These are phyloP conservation scores for Epizoanthus ramosus DNA, from an alignment of 92 coral and sea anemone genomes.

Conservation along the genomic window DNA sequence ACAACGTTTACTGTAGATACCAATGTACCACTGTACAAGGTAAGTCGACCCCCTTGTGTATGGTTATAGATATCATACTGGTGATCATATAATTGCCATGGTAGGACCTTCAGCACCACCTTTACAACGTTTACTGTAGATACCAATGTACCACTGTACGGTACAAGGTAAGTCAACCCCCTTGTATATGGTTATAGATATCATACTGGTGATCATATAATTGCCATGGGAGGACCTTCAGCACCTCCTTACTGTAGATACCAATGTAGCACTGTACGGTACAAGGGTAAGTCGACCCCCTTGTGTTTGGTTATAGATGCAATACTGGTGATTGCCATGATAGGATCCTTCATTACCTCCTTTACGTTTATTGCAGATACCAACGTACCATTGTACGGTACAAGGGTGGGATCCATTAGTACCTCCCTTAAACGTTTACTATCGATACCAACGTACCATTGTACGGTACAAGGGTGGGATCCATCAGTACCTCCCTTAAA, in stretches of 20 bases:
- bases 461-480: conserved; percentile 70
- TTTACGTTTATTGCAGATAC: conserved; percentile 29
- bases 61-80: conserved; percentile 53
- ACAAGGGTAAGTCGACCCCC: conserved; percentile 50
- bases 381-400: conserved; percentile 53
- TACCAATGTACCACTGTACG: conserved; percentile 42
- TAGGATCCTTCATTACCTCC: conserved; percentile 57
- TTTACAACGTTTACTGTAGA: conserved; percentile 42
- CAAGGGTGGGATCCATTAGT: conserved; percentile 65
- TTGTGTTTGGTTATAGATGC: conserved; percentile 39
- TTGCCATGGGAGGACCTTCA: no score
- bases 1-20: conserved; percentile 35
- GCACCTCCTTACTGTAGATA: conserved; percentile 43
- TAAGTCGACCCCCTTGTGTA: conserved; percentile 15
- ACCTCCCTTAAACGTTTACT: conserved; percentile 45
- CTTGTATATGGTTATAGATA: conserved; percentile 34
- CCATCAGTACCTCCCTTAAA: conserved; percentile 59
- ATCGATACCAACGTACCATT: conserved; percentile 17
- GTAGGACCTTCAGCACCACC: conserved; percentile 54
- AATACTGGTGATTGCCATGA: conserved; percentile 49
- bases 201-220: no score
- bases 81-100: no score
- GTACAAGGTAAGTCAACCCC: conserved; percentile 57
- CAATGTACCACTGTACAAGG: conserved; percentile 66
- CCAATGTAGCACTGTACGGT: conserved; percentile 69